Evolutionary conservation across 2,113 vertebrate genomes (phyloP).

Genomic region (Sisor rabdophorus): DNA sequence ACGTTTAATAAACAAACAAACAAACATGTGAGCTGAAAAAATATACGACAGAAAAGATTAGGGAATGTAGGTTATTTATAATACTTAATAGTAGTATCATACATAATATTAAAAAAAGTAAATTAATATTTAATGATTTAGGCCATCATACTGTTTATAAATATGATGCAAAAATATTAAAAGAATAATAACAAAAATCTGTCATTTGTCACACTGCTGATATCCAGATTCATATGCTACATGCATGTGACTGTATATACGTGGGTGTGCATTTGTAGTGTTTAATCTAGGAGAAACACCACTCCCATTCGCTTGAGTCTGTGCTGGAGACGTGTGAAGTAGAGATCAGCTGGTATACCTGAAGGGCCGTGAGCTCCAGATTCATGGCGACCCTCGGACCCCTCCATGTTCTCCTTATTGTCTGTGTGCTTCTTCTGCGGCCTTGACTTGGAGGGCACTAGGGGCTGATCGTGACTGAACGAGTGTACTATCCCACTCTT

Average conservation of each 20-base stretch:
- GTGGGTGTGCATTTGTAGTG: neutral
- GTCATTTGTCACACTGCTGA: neutral
- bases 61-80: neutral
- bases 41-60: neutral
- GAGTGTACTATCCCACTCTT: slow-evolving; percentile 76
- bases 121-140: neutral
- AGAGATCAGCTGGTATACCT: slow-evolving; percentile 47
- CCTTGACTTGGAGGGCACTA: slow-evolving; percentile 89
- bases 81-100: neutral
- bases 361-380: slow-evolving; percentile 61
- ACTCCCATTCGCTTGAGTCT: slow-evolving; percentile 62
- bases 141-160: neutral
- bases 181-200: neutral
- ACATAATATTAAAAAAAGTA: neutral
- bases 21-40: neutral
- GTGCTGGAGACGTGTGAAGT: slow-evolving; percentile 51
- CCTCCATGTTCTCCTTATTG: slow-evolving; percentile 98
- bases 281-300: slow-evolving; percentile 58
- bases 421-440: slow-evolving; percentile 88
- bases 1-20: neutral
- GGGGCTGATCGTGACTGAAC: slow-evolving; percentile 77
- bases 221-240: neutral
- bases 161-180: neutral
- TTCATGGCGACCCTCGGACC: slow-evolving; percentile 70
- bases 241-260: neutral